Conservation (phyloP, 2,113 vertebrate species). For the Amblyopsis rosae region DNA sequence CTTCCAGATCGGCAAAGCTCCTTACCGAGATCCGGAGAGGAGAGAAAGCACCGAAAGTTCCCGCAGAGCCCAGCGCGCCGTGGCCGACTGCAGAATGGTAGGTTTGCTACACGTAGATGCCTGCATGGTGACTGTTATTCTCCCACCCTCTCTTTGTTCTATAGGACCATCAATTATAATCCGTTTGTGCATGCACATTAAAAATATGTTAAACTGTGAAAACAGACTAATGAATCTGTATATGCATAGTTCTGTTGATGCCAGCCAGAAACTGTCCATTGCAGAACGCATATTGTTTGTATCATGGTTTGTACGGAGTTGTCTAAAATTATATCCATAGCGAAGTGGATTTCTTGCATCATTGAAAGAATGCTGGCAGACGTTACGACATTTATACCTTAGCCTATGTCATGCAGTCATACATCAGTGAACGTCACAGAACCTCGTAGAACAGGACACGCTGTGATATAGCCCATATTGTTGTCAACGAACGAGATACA, state of each 20-base stretch:
- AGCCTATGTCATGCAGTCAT: conserved; percentile 21
- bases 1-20: conserved; percentile 88
- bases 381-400: not conserved
- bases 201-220: conserved; percentile 45
- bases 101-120: conserved; percentile 70
- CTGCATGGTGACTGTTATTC: conserved; percentile 47
- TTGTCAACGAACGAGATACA: conserved; percentile 2
- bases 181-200: conserved; percentile 30
- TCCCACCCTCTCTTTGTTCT: conserved; percentile 44
- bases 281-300: conserved; percentile 27
- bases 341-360: too few species aligned
- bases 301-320: conserved; percentile 34
- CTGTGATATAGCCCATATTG: conserved; percentile 32
- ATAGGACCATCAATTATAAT: conserved; percentile 23
- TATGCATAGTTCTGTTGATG: conserved; percentile 80
- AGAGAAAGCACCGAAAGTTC: conserved; percentile 87
- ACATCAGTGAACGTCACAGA: conserved; percentile 42
- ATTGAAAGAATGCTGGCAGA: conserved; percentile 14
- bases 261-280: conserved; percentile 47
- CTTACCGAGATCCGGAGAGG: conserved; percentile 82
- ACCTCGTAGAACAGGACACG: conserved; percentile 29
- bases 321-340: conserved; percentile 4
- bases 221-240: conserved; percentile 57
- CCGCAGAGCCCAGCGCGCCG: conserved; percentile 83
- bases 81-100: conserved; percentile 98